phyloP scores from a whole-genome alignment of 1,140 invertebrate species.

The Habropoda laboriosa region DNA sequence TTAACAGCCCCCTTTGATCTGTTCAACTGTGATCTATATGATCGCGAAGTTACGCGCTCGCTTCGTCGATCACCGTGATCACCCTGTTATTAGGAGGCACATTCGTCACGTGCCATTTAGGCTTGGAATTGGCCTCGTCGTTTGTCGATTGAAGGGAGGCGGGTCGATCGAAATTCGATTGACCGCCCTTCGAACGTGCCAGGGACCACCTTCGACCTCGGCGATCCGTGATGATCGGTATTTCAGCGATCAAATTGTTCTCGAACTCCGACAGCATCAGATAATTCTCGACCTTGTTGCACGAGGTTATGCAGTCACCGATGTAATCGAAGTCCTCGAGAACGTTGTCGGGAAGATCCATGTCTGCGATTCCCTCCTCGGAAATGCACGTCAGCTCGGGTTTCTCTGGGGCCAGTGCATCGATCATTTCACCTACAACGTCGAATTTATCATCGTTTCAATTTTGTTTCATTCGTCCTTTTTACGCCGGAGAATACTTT shows the following conservation, averaged over 20 bases:
- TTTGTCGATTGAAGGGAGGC: constrained; percentile 18
- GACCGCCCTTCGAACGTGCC: constrained; percentile 77
- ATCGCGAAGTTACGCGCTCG: constrained; percentile 78
- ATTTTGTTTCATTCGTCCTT: too few relatives aligned
- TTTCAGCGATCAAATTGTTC: constrained; percentile 91
- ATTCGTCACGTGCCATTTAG: constrained; percentile 76
- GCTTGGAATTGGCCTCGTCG: constrained; percentile 65
- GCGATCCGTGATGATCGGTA: constrained; percentile 87
- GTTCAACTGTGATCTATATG: neutral
- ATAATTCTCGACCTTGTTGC: constrained; percentile 94
- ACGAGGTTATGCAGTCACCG: constrained; percentile 93
- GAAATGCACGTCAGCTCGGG: constrained; percentile 93
- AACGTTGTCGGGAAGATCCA: constrained; percentile 91
- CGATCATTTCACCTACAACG: constrained; percentile 63
- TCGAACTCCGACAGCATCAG: constrained; percentile 93
- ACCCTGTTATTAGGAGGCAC: constrained; percentile 81
- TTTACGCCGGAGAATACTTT: neutral
- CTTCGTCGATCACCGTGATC: constrained; percentile 89
- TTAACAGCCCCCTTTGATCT: neutral
- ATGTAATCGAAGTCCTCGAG: constrained; percentile 91
- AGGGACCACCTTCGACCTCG: constrained; percentile 87
- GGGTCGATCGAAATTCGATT: constrained; percentile 57
- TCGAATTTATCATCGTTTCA: neutral
- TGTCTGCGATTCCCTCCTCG: constrained; percentile 92
- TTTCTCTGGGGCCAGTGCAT: constrained; percentile 80